A percentile compares a stretch with the other conserved stretches of the same genome.
These are phyloP conservation scores for Dryomyza anilis DNA, from an alignment of 2,888 invertebrate genomes.

Conservation along the genomic window DNA sequence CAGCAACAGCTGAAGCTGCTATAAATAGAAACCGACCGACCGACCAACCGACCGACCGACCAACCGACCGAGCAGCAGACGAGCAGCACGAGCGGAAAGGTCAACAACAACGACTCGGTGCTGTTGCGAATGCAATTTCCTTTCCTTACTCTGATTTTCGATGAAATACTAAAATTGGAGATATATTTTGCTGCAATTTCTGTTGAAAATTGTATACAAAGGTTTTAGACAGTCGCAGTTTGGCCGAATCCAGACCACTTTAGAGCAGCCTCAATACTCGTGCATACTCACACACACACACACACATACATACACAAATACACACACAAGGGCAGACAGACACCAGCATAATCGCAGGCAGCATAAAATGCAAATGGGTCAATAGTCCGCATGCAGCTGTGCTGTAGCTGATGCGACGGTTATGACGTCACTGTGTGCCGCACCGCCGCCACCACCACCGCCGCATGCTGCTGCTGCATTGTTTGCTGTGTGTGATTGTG, in stretches of 20 bases:
- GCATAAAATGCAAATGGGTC: slow-evolving; percentile 9
- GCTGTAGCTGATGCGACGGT: too few relatives aligned
- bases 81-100: neutral
- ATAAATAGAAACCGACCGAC: neutral
- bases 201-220: neutral
- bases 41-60: neutral
- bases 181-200: neutral
- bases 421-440: slow-evolving; percentile 17
- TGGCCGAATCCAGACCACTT: slow-evolving; percentile 1
- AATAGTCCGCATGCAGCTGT: neutral
- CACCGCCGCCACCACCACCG: too few relatives aligned
- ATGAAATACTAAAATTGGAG: too few relatives aligned
- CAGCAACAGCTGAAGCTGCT: neutral
- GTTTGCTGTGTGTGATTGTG: neutral
- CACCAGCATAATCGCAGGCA: neutral
- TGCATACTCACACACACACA: neutral
- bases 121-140: too few relatives aligned
- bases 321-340: neutral
- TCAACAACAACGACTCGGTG: neutral
- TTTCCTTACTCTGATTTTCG: too few relatives aligned
- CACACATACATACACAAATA: neutral
- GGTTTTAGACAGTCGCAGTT: slow-evolving; percentile 8
- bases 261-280: neutral
- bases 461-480: neutral
- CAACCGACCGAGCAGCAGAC: neutral